Conservation (phyloP, 2,888 invertebrate genomes). For the Drepanosiphum platanoidis region DNA sequence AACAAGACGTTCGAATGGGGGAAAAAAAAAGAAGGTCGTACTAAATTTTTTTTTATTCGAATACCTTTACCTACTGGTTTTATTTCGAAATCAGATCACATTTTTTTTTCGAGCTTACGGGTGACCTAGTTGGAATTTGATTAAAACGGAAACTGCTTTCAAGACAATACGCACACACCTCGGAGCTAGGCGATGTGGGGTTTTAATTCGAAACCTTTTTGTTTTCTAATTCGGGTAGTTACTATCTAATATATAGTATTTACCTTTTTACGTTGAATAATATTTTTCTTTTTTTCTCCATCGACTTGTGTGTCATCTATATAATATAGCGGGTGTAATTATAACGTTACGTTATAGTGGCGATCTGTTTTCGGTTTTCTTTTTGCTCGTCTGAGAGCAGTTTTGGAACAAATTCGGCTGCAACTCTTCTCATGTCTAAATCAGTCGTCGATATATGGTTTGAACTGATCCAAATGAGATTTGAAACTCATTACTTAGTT, state of each 20-base stretch:
- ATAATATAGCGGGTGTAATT: too few species aligned
- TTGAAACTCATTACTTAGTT: slow-evolving; percentile 12
- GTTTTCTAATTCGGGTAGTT: neutral
- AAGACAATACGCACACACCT: neutral
- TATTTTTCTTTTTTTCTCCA: neutral
- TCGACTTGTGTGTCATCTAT: too few species aligned
- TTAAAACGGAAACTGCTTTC: neutral
- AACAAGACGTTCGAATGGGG: too few species aligned
- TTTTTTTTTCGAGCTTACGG: neutral
- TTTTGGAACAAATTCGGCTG: slow-evolving; percentile 15
- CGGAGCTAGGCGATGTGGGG: neutral
- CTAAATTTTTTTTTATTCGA: too few species aligned
- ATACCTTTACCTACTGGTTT: too few species aligned
- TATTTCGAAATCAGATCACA: neutral
- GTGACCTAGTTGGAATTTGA: neutral
- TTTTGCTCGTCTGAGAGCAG: slow-evolving; percentile 8
- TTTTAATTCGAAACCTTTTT: neutral
- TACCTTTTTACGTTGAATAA: neutral
- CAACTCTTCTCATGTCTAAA: slow-evolving; percentile 7
- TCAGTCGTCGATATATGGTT: neutral
- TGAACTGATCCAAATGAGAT: slow-evolving; percentile 20
- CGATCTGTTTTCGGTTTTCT: slow-evolving; percentile 12
- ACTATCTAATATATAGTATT: too few species aligned
- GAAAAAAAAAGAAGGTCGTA: too few species aligned
- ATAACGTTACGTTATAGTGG: neutral